These are phyloP conservation scores for Troilus luridus DNA, from an alignment of 2,888 invertebrate genomes.

Conservation along the genomic window DNA sequence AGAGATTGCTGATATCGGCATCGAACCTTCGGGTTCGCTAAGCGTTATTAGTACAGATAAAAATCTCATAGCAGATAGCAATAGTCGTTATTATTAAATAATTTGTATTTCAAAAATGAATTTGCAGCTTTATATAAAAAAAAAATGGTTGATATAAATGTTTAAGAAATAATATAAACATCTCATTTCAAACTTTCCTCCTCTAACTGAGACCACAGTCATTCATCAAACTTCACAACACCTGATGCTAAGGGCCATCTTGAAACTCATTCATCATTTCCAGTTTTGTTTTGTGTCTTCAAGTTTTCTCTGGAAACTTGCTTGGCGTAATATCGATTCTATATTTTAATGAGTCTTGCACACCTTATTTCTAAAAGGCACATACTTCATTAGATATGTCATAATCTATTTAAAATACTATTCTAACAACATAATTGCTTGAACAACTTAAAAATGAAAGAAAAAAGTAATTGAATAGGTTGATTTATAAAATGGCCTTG, in stretches of 20 bases:
- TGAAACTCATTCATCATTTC: slow-evolving; percentile 14
- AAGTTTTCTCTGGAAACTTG: neutral
- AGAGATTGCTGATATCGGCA: too few species aligned
- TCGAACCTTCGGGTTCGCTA: too few species aligned
- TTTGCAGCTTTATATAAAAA: too few species aligned
- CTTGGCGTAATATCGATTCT: neutral
- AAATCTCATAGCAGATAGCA: too few species aligned
- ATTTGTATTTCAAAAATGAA: too few species aligned
- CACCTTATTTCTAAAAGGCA: neutral
- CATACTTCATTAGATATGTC: neutral
- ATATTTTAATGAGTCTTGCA: neutral
- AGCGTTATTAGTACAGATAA: too few species aligned
- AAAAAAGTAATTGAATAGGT: neutral
- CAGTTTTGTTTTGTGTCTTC: neutral
- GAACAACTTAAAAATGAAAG: neutral
- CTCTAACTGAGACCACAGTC: neutral
- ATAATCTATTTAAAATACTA: neutral
- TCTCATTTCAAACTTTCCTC: neutral
- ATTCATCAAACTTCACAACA: neutral
- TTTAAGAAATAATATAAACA: neutral
- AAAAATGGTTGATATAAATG: neutral
- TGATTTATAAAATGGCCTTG: neutral
- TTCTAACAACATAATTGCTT: neutral
- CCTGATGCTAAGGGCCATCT: neutral
- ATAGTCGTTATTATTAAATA: too few species aligned